phyloP scores from a whole-genome alignment of 2,888 invertebrate species.

The Pediacus dermestoides region DNA sequence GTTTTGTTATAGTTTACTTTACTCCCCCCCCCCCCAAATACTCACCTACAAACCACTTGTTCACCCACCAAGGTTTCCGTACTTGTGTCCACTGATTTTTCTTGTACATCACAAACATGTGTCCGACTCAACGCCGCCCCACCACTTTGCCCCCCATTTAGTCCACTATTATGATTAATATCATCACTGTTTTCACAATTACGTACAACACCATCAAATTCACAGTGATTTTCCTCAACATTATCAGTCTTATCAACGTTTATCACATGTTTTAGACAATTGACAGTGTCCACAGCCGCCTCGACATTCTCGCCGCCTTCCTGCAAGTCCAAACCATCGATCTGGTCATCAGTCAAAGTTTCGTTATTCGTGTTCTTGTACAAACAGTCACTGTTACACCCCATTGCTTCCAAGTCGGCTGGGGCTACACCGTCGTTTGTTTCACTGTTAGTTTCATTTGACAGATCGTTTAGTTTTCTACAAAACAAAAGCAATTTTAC shows the following conservation, averaged over 20 bases:
- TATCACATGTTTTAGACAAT: slow-evolving; percentile 34
- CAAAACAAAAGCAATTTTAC: slow-evolving; percentile 3
- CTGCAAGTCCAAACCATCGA: slow-evolving; percentile 27
- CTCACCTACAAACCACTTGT: slow-evolving; percentile 34
- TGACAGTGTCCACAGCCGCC: slow-evolving; percentile 23
- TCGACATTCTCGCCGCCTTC: slow-evolving; percentile 34
- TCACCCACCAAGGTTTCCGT: slow-evolving; percentile 54
- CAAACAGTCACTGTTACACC: slow-evolving; percentile 44
- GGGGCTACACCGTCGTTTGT: slow-evolving; percentile 5
- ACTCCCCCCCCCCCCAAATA: slow-evolving; percentile 9
- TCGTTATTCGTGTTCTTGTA: slow-evolving; percentile 31
- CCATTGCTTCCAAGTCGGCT: slow-evolving; percentile 32
- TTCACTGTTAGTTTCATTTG: slow-evolving; percentile 10
- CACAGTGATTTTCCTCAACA: slow-evolving; percentile 6
- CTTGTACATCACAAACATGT: slow-evolving; percentile 33
- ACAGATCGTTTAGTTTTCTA: slow-evolving; percentile 20
- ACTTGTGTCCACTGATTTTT: slow-evolving; percentile 51
- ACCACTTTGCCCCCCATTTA: slow-evolving; percentile 9
- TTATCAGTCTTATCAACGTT: slow-evolving; percentile 22
- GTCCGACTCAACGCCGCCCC: slow-evolving; percentile 32
- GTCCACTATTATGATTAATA: slow-evolving; percentile 16
- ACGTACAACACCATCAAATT: slow-evolving; percentile 3
- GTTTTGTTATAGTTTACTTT: not conserved
- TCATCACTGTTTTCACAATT: slow-evolving; percentile 8
- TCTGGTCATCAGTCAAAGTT: slow-evolving; percentile 31